Evolutionary conservation across 2,797 vertebrate species (phyloP), one percentile per base, ranked within the genome.

Genomic region (Rhabdomys pumilio): DNA sequence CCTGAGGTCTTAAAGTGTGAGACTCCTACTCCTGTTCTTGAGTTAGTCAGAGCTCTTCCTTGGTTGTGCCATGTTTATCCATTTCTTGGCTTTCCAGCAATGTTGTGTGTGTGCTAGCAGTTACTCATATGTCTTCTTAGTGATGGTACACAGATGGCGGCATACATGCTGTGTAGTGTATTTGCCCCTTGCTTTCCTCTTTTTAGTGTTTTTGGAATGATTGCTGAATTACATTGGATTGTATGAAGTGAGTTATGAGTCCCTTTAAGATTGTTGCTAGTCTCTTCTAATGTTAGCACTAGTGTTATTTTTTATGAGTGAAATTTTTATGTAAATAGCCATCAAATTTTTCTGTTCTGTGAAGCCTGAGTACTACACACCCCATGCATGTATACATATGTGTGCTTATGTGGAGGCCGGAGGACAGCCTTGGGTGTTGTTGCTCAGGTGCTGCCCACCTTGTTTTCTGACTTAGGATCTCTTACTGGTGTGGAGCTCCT

Each of bases 71-170:
- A 81, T 59, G 34, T 29, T 89, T 91, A 55, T 24, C 26, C 73
- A 20, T 94, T 83, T 84, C 76, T 57, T 89, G 81, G 81, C 41
- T 17, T 90, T 97, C 20, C 20, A 83, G 57, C 38, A 90, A 34
- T 94, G 34, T 87, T 93, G n/a, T 91, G 1, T 84, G 6, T 91
- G 20, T 59, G 22, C 44, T 80, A 93, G 53, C 50, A 88, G 24
- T 91, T 89, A 82, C 22, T 95, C 84, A 9, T 44, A 4, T 72
- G 55, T 57, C 24, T 57, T 80, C 84, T 61, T 69, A 59, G 19
- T 53, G 19, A 34, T 22, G 61, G 14, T 26, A n/a, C 53, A 65
- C 3, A 55, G 73, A 34, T 86, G 57, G 22, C 38, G 57, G 50
- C n/a, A 17, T 29, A 6, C 63, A 67, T 82, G 31, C 3, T 80